A percentile compares a stretch with the other conserved stretches of the same genome.
These are phyloP conservation scores for Mamestra configurata DNA, from an alignment of 1,140 invertebrate species.

Conservation along the genomic window DNA sequence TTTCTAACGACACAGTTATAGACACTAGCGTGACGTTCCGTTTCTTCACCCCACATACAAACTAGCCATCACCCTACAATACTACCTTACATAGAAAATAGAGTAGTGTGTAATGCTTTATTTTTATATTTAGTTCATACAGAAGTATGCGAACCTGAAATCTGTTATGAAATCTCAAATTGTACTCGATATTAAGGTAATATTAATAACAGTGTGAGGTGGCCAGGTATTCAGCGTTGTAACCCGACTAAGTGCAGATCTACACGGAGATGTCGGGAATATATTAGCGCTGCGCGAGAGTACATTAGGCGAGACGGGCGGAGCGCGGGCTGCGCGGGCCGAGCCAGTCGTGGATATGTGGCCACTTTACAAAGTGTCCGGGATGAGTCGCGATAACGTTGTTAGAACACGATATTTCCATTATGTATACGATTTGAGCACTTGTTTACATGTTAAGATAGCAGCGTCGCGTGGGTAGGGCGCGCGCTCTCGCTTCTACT, in stretches of 20 bases:
- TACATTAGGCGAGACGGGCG: conserved; percentile 73
- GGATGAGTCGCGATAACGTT: conserved; percentile 86
- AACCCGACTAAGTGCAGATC: conserved; percentile 76
- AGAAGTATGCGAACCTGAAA: conserved; percentile 41
- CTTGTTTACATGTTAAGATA: conserved; percentile 86
- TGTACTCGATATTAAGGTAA: conserved; percentile 40
- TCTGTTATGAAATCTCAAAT: conserved; percentile 43
- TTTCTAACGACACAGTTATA: conserved; percentile 55
- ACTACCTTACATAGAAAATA: conserved; percentile 54
- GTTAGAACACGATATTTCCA: conserved; percentile 88
- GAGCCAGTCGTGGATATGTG: conserved; percentile 75
- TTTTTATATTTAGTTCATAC: conserved; percentile 60
- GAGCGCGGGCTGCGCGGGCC: conserved; percentile 11
- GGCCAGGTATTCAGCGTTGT: conserved; percentile 53
- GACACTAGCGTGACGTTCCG: conserved; percentile 55
- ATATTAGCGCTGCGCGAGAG: conserved; percentile 69
- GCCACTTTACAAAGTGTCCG: conserved; percentile 87
- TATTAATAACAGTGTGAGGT: conserved; percentile 35
- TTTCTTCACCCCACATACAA: conserved; percentile 54
- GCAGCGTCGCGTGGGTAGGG: conserved; percentile 77
- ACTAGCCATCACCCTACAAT: conserved; percentile 58
- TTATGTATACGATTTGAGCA: conserved; percentile 88
- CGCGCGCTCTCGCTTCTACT: conserved; percentile 66
- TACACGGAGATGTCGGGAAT: conserved; percentile 68
- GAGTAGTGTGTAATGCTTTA: conserved; percentile 57